These are phyloP conservation scores for Otus scops DNA, from an alignment of 2,797 vertebrate genomes.

Conservation along the genomic window DNA sequence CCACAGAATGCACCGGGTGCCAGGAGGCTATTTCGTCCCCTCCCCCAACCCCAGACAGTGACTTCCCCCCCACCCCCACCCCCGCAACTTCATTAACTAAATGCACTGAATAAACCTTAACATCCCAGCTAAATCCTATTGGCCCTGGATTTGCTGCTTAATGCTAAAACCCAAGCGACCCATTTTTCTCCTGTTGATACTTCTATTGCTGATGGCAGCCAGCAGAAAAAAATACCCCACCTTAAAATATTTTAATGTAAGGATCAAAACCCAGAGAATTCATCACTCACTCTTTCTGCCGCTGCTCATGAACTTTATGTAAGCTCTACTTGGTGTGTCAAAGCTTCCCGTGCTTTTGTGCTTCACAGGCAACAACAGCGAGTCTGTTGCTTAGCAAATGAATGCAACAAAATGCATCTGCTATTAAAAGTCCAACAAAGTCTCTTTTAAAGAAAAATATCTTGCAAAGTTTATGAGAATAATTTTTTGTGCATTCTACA, in stretches of 20 bases:
- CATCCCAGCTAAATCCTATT: slow-evolving; percentile 88
- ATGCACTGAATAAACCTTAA: slow-evolving; percentile 84
- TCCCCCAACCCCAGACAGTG: slow-evolving; percentile 48
- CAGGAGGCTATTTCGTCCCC: slow-evolving; percentile 38
- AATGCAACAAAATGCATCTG: neutral
- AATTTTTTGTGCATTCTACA: neutral
- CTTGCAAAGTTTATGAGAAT: neutral
- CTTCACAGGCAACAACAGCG: neutral
- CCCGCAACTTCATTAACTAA: slow-evolving; percentile 78
- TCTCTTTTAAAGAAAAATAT: neutral
- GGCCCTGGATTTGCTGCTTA: slow-evolving; percentile 89
- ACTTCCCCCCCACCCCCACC: neutral
- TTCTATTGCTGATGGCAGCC: slow-evolving; percentile 61
- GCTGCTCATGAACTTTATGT: neutral
- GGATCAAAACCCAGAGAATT: slow-evolving; percentile 67
- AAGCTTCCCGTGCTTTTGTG: slow-evolving; percentile 13
- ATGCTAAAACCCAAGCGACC: slow-evolving; percentile 93
- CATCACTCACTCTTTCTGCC: neutral
- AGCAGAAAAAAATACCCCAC: slow-evolving; percentile 76
- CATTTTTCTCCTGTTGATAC: slow-evolving; percentile 85
- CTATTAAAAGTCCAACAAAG: neutral
- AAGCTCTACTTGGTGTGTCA: neutral
- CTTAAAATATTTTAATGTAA: slow-evolving; percentile 16
- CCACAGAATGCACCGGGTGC: neutral
- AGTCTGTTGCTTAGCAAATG: slow-evolving; percentile 46